phyloP scores from a whole-genome alignment of 2,113 vertebrate species.

The Peromyscus maniculatus region DNA sequence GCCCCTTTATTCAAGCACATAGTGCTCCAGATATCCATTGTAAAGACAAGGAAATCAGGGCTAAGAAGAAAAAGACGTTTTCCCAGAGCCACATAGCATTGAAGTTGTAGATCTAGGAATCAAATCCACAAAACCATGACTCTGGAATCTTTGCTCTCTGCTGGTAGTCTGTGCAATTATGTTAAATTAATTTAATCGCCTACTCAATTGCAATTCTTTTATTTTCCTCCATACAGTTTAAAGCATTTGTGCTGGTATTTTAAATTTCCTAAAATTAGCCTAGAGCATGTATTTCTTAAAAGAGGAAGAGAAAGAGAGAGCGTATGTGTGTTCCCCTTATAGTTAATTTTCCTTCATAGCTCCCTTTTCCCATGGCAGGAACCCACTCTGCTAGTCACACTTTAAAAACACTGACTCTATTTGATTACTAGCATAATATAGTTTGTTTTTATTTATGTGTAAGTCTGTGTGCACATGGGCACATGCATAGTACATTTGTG shows the following conservation, averaged over 20 bases:
- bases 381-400: constrained; percentile 21
- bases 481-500: neutral
- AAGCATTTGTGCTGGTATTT: neutral
- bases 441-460: neutral
- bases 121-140: neutral
- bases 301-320: neutral
- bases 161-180: neutral
- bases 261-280: constrained; percentile 55
- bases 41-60: neutral
- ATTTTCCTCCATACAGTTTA: neutral
- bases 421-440: neutral
- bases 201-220: neutral
- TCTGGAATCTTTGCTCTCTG: neutral
- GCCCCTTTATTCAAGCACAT: too few relatives aligned
- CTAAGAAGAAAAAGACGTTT: neutral
- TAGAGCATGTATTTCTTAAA: neutral
- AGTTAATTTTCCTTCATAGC: constrained; percentile 45
- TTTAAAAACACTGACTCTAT: neutral
- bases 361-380: neutral
- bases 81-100: neutral
- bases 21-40: neutral
- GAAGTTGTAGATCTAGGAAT: neutral
- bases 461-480: neutral
- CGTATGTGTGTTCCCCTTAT: neutral
- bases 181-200: neutral